Evolutionary conservation across 1,140 invertebrate species (phyloP), one percentile per base, ranked within the genome.

Genomic region (Augochlora pura): DNA sequence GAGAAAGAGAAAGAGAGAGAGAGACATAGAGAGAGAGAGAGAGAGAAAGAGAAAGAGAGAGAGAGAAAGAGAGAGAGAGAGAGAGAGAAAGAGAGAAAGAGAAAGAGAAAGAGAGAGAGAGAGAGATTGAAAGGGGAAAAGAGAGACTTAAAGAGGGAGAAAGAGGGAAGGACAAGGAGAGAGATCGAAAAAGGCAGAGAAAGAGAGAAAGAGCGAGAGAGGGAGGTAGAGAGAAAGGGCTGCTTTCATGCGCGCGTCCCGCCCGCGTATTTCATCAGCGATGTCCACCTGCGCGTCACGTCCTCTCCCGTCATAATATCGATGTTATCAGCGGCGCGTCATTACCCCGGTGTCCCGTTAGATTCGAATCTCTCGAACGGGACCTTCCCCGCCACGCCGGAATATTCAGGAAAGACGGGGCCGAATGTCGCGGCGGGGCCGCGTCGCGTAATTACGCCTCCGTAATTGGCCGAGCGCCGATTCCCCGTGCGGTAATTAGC

Each of bases 321-420:
- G 83, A 86, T 86, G 64, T 86, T 86, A 86, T 86, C 84, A 72
- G n/a, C 65, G 57, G 72, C 4, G 18, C 59, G 60, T 86, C 52
- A 86, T 86, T 86, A 86, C 85, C 80, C 77, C 59, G 27, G 67
- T 80, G 80, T 86, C 76, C 83, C 84, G 84, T 85, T 86, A 86
- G 76, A 73, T 79, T 80, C 80, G 76, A 82, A 82, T 82, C 80
- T 80, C 82, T 39, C 83, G 74, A 77, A 76, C 82, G 82, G 74
- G 69, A 70, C 78, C 75, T 78, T 68, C 59, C 67, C 57, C 46
- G 52, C 42, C 46, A 52, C 78, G 46, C 14, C 74, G 67, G 78
- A 64, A 69, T 80, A 80, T 73, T 60, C 77, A 60, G 72, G 68
- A 75, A 77, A 39, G 18, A 6, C 21, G 23, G 10, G 16, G 12